Percentiles rank a stretch among this genome's conserved stretches.
phyloP scores from a whole-genome alignment of 2,797 vertebrate species.

The Streptopelia turtur region DNA sequence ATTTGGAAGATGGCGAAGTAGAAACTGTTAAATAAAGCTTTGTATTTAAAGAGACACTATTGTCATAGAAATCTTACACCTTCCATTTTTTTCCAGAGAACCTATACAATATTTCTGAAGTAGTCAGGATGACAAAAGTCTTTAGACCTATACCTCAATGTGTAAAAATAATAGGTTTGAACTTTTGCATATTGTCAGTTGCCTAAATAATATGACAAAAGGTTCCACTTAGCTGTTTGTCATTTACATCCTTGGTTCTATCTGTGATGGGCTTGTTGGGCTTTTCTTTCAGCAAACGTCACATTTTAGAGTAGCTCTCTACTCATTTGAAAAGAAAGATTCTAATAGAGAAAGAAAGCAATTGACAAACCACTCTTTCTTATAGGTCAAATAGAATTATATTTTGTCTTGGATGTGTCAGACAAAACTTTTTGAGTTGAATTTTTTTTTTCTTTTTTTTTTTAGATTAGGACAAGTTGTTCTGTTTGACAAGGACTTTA shows the following conservation, averaged over 20 bases:
- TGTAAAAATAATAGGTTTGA: background rate
- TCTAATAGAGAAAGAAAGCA: background rate
- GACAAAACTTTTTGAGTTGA: background rate
- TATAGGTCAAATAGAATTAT: background rate
- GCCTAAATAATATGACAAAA: background rate
- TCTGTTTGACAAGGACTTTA: background rate
- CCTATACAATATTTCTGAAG: background rate
- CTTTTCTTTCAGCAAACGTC: background rate
- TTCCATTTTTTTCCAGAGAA: background rate
- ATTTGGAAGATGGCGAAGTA: background rate
- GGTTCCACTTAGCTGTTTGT: background rate
- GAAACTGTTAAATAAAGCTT: background rate
- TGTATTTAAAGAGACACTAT: background rate
- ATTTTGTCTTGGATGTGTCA: background rate
- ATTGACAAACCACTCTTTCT: background rate
- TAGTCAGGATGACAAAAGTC: background rate
- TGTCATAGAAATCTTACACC: accelerated
- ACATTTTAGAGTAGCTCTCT: background rate
- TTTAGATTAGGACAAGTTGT: background rate
- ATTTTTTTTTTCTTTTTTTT: background rate
- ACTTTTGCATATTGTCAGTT: background rate
- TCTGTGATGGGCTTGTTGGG: background rate
- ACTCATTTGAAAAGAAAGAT: background rate
- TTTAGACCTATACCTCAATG: background rate
- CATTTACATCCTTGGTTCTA: background rate